Evolutionary conservation across 1,140 invertebrate genomes (phyloP).

Genomic region (Diprion similis): DNA sequence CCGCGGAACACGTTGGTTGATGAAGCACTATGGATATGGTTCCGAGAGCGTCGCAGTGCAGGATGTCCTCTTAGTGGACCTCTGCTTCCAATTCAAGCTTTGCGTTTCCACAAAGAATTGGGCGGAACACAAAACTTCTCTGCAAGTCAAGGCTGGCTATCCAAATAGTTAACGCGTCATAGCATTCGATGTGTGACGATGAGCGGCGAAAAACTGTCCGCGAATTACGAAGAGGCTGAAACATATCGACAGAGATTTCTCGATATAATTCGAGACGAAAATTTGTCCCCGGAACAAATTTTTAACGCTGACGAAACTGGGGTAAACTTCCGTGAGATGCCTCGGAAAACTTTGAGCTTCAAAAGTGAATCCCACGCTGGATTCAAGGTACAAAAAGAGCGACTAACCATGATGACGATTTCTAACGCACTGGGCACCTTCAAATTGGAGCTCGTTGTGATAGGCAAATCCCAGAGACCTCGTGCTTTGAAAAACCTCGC

Average conservation of each 20-base stretch:
- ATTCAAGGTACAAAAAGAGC: slow-evolving; percentile 40
- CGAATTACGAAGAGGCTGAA: slow-evolving; percentile 14
- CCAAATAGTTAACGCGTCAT: slow-evolving; percentile 32
- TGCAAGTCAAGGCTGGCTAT: slow-evolving; percentile 37
- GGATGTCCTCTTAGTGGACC: slow-evolving; percentile 32
- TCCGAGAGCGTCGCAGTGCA: slow-evolving; percentile 28
- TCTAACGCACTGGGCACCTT: slow-evolving; percentile 36
- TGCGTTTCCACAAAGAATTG: slow-evolving; percentile 28
- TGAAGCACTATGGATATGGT: too few relatives aligned
- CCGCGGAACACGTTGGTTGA: too few relatives aligned
- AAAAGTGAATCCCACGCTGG: slow-evolving; percentile 52
- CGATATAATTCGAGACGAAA: slow-evolving; percentile 17
- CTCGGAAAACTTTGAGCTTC: slow-evolving; percentile 51
- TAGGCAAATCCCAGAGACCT: slow-evolving; percentile 43
- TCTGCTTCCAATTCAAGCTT: slow-evolving; percentile 33
- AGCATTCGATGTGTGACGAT: slow-evolving; percentile 24
- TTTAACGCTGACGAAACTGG: slow-evolving; percentile 61
- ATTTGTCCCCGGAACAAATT: slow-evolving; percentile 38
- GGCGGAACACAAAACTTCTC: slow-evolving; percentile 27
- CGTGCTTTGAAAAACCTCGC: slow-evolving; percentile 39
- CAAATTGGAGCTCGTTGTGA: slow-evolving; percentile 39
- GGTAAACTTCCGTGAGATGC: slow-evolving; percentile 56
- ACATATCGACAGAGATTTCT: slow-evolving; percentile 19
- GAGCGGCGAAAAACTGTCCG: slow-evolving; percentile 29
- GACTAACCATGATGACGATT: slow-evolving; percentile 36